Percentiles rank a stretch among this genome's conserved stretches.
Conservation (phyloP, 1,140 invertebrate genomes). For the Hyles vespertilio region DNA sequence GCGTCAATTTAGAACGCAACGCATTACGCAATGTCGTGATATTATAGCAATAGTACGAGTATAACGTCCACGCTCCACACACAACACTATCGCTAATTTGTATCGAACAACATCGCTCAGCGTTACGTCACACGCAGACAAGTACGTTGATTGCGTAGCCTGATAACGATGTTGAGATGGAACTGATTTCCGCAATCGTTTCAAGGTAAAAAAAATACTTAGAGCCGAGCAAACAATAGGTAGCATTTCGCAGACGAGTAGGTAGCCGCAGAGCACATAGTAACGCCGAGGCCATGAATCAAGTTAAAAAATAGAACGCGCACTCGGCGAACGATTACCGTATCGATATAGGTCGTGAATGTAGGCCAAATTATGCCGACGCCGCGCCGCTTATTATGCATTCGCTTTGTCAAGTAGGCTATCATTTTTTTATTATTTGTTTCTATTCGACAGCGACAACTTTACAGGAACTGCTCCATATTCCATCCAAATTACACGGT, state of each 20-base stretch:
- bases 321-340: conserved; percentile 25
- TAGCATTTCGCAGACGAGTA: background rate
- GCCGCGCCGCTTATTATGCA: background rate
- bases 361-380: conserved; percentile 19
- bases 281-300: conserved; percentile 10
- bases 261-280: background rate
- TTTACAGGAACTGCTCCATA: no score
- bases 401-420: conserved; percentile 38
- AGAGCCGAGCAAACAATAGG: background rate
- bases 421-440: conserved; percentile 8
- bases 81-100: conserved; percentile 21
- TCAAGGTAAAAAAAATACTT: conserved; percentile 8
- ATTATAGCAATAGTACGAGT: conserved; percentile 22
- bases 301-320: conserved; percentile 15
- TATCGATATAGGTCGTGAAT: conserved; percentile 49
- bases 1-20: conserved; percentile 28
- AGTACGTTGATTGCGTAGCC: conserved; percentile 6
- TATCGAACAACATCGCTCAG: conserved; percentile 12
- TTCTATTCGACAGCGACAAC: background rate
- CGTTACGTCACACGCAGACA: conserved; percentile 13
- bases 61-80: conserved; percentile 19
- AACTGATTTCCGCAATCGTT: conserved; percentile 3
- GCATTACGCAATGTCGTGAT: conserved; percentile 32
- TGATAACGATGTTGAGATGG: conserved; percentile 8
- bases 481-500: no score